Base-by-base conservation (phyloP, 2,113 vertebrate genomes). In the Balaeniceps rex region DNA sequence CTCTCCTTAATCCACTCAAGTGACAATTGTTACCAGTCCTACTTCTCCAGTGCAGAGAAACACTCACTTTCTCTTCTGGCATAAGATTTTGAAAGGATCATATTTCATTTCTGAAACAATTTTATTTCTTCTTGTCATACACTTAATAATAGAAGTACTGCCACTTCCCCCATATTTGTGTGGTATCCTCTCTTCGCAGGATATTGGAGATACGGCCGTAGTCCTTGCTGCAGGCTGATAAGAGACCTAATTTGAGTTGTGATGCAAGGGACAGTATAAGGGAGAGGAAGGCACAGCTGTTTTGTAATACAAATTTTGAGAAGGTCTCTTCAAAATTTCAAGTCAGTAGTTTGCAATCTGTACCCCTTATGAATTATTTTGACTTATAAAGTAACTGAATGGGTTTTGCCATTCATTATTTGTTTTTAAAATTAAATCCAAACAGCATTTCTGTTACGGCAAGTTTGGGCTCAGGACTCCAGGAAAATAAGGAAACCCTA, bases 181-280 rank as follows among this genome's bases (percentile, higher is more conserved):
- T 46, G 58, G 52, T 11, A 44, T 22, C 44, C 31, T 75, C 31
- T 58, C 69, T 44, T 17, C 36, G 57, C 65, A 74, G 70, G 47
- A 25, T 38, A 33, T 2, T 21, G 38, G 60, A 60, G 70, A 54
- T 49, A 47, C 0, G 4, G 60, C 24, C 3, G 0, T 8, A 38
- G 65, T 13, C 76, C 57, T 22, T 70, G 71, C 78, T 86, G 47
- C 70, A 47, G 46, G 58, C 58, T 69, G 70, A 11, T 52, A 85
- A 83, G 52, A n/a, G 19, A 38, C 36, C 22, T 46, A 12, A 87
- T 55, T 47, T n/a, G 36, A 47, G 44, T 19, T 58, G 34, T 10
- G 19, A 52, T 25, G 44, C n/a, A 71, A 65, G 9, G 12, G n/a
- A 44, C 40, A 23, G 36, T 7, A 6, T 6, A 22, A 80, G 22